Evolutionary conservation across 2,888 invertebrate species (phyloP).

Genomic region (Caenorhabditis afra): DNA sequence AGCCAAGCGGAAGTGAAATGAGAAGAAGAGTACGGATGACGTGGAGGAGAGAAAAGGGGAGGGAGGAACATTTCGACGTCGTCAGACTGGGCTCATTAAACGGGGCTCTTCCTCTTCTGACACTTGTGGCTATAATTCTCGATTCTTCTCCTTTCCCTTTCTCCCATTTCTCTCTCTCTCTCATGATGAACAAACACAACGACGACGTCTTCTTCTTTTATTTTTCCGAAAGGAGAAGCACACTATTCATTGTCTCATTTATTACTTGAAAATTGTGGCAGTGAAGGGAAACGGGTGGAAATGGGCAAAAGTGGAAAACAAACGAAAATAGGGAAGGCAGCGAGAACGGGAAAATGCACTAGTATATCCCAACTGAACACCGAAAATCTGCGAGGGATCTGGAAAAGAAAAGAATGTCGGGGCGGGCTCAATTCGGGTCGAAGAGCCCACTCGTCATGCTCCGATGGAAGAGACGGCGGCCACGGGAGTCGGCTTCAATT

Average conservation of each 20-base stretch:
- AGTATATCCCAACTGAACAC: too few relatives aligned
- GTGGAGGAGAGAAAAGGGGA: too few relatives aligned
- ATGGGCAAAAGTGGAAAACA: not conserved
- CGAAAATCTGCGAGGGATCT: too few relatives aligned
- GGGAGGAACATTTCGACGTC: too few relatives aligned
- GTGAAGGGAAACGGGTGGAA: not conserved
- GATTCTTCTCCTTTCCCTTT: not conserved
- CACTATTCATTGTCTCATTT: not conserved
- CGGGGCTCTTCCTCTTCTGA: not conserved
- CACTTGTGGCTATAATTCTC: too few relatives aligned
- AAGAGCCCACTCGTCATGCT: not conserved
- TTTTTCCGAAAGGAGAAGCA: not conserved
- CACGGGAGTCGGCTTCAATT: constrained; percentile 38
- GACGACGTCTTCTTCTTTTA: not conserved
- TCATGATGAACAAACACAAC: not conserved
- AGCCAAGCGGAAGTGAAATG: too few relatives aligned
- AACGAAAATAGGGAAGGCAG: not conserved
- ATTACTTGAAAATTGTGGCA: not conserved
- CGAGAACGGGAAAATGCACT: not conserved
- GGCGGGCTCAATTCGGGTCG: too few relatives aligned
- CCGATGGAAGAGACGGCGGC: not conserved
- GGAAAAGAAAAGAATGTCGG: too few relatives aligned
- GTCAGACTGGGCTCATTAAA: too few relatives aligned
- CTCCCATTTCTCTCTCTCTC: not conserved
- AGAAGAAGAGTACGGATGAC: too few relatives aligned